A percentile compares a stretch with the other conserved stretches of the same genome.
Conservation (phyloP, 2,113 vertebrate genomes). For the Dissostichus mawsoni region DNA sequence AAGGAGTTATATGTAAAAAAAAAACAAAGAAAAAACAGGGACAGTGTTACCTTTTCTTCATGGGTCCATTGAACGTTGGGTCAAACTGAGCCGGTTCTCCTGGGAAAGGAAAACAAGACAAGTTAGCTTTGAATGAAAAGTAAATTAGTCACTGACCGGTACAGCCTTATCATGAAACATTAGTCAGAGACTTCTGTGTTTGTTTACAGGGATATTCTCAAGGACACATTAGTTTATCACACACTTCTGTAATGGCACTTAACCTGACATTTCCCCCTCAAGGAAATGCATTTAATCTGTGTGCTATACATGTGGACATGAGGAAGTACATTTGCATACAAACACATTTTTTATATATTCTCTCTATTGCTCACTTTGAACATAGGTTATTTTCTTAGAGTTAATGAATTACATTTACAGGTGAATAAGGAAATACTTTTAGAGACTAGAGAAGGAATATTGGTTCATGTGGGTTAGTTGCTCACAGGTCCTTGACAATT, state of each 20-base stretch:
- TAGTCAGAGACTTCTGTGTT: conserved; percentile 26
- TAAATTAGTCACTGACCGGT: background rate
- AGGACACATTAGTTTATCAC: conserved; percentile 8
- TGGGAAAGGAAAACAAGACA: conserved; percentile 54
- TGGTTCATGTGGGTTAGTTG: conserved; percentile 25
- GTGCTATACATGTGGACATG: background rate
- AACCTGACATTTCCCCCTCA: background rate
- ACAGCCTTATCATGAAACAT: background rate
- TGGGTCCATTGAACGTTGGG: conserved; percentile 86
- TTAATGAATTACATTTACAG: conserved; percentile 30
- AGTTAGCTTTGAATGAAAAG: background rate
- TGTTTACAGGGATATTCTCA: conserved; percentile 6
- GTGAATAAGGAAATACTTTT: conserved; percentile 2
- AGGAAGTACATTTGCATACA: background rate
- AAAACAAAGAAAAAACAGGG: too few species aligned
- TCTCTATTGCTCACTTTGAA: background rate
- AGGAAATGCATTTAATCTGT: conserved; percentile 1
- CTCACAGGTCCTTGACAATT: background rate
- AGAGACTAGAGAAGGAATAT: background rate
- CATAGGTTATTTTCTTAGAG: background rate
- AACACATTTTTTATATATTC: background rate
- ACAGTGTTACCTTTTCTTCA: conserved; percentile 87
- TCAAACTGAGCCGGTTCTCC: conserved; percentile 86
- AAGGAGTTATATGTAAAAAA: background rate
- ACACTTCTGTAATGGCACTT: background rate